Evolutionary conservation across 2,888 invertebrate genomes (phyloP), one percentile per base, ranked within the genome.

Genomic region (Aplocera efformata): DNA sequence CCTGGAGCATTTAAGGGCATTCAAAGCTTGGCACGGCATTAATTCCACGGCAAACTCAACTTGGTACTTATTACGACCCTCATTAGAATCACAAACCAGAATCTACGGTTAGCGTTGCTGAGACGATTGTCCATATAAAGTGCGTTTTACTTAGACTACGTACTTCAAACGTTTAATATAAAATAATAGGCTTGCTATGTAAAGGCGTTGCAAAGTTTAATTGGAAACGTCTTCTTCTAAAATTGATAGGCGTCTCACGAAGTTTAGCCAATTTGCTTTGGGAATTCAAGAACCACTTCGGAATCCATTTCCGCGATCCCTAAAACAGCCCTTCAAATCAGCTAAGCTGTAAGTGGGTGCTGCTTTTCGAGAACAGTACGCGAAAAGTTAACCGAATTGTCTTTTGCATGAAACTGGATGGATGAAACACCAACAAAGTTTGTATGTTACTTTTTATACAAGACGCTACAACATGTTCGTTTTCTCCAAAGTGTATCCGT

Each of bases 161-260:
- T n/a, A n/a, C n/a, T n/a, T n/a, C n/a, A n/a, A n/a, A n/a, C n/a
- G n/a, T n/a, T n/a, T n/a, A n/a, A n/a, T n/a, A n/a, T n/a, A n/a
- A n/a, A n/a, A n/a, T n/a, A n/a, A n/a, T n/a, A n/a, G n/a, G n/a
- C n/a, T n/a, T n/a, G n/a, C n/a, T 30, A 36, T 34, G 56, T 60
- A 66, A 67, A 56, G 56, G 63, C 63, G 60, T 55, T 53, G 53
- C 63, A 55, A 84, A 85, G 82, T 84, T 85, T 80, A 84, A 86
- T 82, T 83, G 76, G 74, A 81, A 83, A 76, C 67, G 81, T 79
- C 80, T 73, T 68, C 70, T 70, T 67, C 68, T 70, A 71, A 77
- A 76, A 79, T 74, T 75, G 76, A 75, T 78, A 71, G 75, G 67
- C 64, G 62, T 58, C 61, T 68, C 67, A 61, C 70, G 54, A 77